Evolutionary conservation across 2,113 vertebrate genomes (phyloP).

Genomic region (Phalacrocorax aristotelis): DNA sequence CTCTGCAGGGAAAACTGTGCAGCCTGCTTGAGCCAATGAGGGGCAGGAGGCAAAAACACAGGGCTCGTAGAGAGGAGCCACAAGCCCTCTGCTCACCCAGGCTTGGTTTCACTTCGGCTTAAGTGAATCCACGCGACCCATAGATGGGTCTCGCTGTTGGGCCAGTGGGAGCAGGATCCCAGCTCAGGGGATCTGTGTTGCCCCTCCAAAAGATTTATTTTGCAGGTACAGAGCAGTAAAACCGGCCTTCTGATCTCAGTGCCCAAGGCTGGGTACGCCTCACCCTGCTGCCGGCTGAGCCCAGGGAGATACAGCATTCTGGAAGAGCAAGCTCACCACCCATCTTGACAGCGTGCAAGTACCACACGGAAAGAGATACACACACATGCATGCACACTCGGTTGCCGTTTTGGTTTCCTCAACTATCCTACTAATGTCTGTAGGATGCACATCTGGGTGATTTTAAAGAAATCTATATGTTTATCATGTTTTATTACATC

Average conservation of each 20-base stretch:
- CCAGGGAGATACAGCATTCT: accelerated
- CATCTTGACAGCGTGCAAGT: accelerated
- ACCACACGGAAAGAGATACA: accelerated
- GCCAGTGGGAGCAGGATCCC: neutral
- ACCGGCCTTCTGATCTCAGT: neutral
- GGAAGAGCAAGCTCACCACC: neutral
- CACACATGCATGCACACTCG: accelerated
- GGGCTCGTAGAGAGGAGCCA: neutral
- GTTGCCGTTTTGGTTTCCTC: accelerated
- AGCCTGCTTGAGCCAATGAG: accelerated
- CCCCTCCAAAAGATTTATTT: neutral
- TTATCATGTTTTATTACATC: neutral
- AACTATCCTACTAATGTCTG: accelerated
- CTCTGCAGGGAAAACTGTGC: neutral
- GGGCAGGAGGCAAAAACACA: neutral
- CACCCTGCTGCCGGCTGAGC: neutral
- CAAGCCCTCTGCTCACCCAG: neutral
- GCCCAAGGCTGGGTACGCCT: neutral
- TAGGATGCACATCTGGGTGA: neutral
- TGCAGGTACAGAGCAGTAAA: neutral
- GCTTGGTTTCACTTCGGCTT: neutral
- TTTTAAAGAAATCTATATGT: neutral
- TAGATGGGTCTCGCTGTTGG: neutral
- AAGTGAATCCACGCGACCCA: neutral
- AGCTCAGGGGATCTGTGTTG: neutral